Percentiles rank a stretch among this genome's conserved stretches.
Conservation (phyloP, 2,888 invertebrate species). For the Crioceris asparagi region DNA sequence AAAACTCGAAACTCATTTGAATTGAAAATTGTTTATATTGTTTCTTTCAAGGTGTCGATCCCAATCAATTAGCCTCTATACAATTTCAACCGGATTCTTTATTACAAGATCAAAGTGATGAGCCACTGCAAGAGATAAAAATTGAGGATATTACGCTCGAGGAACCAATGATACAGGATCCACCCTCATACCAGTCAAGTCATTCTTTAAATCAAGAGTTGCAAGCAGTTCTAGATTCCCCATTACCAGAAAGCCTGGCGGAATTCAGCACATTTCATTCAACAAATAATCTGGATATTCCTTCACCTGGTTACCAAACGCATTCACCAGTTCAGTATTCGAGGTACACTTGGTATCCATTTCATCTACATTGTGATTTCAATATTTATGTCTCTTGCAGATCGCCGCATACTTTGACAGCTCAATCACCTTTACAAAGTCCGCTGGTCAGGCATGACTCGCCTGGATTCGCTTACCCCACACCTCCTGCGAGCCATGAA, state of each 20-base stretch:
- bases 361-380: not conserved
- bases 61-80: conserved; percentile 44
- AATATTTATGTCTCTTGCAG: not conserved
- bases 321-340: conserved; percentile 37
- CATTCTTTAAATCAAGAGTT: conserved; percentile 59
- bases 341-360: conserved; percentile 9
- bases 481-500: conserved; percentile 81
- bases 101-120: conserved; percentile 52
- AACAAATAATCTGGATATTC: conserved; percentile 34
- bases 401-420: conserved; percentile 38
- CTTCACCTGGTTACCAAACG: conserved; percentile 37
- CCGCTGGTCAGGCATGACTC: conserved; percentile 53
- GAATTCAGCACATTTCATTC: conserved; percentile 74
- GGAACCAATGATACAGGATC: conserved; percentile 40
- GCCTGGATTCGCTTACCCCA: conserved; percentile 74
- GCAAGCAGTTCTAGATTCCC: conserved; percentile 67
- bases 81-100: conserved; percentile 39
- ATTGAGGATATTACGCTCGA: conserved; percentile 52
- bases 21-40: not conserved
- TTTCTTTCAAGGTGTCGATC: conserved; percentile 37
- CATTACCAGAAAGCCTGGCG: conserved; percentile 66
- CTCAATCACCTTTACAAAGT: conserved; percentile 53
- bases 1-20: not conserved
- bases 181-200: conserved; percentile 38
- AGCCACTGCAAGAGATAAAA: conserved; percentile 53